Evolutionary conservation across 2,797 vertebrate genomes (phyloP).

Genomic region (Coccyzus lansbergi): DNA sequence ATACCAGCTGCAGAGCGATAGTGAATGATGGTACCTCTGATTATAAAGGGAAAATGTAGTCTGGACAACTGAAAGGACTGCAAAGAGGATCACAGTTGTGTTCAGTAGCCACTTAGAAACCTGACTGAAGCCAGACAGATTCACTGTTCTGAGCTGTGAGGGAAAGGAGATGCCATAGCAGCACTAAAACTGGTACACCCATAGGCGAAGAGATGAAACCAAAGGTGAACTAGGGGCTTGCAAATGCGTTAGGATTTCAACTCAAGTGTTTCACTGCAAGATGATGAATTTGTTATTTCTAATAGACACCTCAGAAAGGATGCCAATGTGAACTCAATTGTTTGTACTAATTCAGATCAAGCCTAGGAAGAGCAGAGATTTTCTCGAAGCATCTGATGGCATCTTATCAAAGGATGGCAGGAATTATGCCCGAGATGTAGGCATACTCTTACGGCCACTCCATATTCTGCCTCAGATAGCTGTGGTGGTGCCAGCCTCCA

Average conservation of each 20-base stretch:
- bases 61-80: background rate
- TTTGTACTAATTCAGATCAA: background rate
- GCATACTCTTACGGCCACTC: background rate
- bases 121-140: background rate
- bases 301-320: background rate
- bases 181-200: background rate
- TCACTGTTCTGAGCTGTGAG: background rate
- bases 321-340: background rate
- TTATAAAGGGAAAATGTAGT: background rate
- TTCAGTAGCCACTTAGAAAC: background rate
- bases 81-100: background rate
- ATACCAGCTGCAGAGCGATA: background rate
- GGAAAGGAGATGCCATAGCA: background rate
- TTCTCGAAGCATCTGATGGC: background rate
- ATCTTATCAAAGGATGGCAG: background rate
- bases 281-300: background rate
- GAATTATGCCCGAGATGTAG: background rate
- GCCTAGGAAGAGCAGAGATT: background rate
- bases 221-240: background rate
- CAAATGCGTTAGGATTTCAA: background rate
- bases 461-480: background rate
- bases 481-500: constrained; percentile 6
- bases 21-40: background rate
- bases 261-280: background rate
- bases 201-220: background rate